Percentiles rank a stretch among this genome's conserved stretches.
phyloP scores from a whole-genome alignment of 2,888 invertebrate species.

The Synanthedon vespiformis region DNA sequence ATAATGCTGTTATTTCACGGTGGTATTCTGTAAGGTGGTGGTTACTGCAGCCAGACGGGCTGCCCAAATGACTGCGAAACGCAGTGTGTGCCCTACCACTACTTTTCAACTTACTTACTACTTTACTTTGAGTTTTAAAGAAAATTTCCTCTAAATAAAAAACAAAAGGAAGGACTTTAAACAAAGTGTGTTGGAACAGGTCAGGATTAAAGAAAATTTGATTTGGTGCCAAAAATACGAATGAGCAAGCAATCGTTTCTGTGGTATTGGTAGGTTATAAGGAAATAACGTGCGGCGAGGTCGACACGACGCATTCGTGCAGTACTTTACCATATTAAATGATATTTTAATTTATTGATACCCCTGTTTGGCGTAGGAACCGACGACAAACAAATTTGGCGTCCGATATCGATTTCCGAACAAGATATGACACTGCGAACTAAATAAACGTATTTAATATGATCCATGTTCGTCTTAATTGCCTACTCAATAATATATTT shows the following conservation, averaged over 20 bases:
- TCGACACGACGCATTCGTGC: slow-evolving; percentile 10
- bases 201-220: slow-evolving; percentile 25
- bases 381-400: slow-evolving; percentile 26
- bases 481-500: neutral
- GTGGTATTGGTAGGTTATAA: slow-evolving; percentile 33
- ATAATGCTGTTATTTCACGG: too few species aligned
- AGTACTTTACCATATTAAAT: neutral
- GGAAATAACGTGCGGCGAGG: slow-evolving; percentile 49
- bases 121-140: too few species aligned
- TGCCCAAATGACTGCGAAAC: too few species aligned
- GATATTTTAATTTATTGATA: slow-evolving; percentile 45
- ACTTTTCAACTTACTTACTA: too few species aligned
- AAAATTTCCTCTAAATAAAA: too few species aligned
- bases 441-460: neutral
- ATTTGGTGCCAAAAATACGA: slow-evolving; percentile 32
- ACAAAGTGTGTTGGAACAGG: slow-evolving; percentile 10
- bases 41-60: too few species aligned
- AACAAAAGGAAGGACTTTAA: too few species aligned
- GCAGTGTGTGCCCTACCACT: too few species aligned
- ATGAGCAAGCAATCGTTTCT: slow-evolving; percentile 27
- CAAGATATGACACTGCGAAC: slow-evolving; percentile 16
- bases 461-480: neutral
- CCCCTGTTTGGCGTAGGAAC: slow-evolving; percentile 33
- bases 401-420: slow-evolving; percentile 26
- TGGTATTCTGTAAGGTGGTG: too few species aligned